These are phyloP conservation scores for Picus viridis DNA, from an alignment of 2,797 vertebrate genomes.

Conservation along the genomic window DNA sequence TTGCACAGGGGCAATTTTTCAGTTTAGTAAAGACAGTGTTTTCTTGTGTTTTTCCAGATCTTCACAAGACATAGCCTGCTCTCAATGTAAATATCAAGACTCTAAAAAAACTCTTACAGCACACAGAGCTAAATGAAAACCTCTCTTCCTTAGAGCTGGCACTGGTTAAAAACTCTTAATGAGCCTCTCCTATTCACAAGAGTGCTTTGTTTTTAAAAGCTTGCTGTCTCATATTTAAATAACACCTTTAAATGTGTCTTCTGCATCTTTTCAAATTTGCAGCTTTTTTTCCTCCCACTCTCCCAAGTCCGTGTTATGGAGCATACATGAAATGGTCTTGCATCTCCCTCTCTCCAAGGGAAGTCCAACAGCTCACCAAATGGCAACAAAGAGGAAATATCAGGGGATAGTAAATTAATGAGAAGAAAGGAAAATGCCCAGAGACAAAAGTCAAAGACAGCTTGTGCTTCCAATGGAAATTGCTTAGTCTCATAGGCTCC, in stretches of 20 bases:
- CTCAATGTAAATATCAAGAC: not conserved
- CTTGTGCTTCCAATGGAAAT: not conserved
- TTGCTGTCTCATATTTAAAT: not conserved
- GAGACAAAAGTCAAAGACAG: not conserved
- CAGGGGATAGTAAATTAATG: not conserved
- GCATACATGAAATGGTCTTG: not conserved
- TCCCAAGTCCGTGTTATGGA: not conserved
- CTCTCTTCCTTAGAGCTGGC: not conserved
- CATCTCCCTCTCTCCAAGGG: not conserved
- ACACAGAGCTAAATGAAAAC: not conserved
- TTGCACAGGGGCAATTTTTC: not conserved
- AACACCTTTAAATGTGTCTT: slow-evolving; percentile 23
- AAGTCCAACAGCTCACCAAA: not conserved
- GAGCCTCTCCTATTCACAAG: slow-evolving; percentile 30
- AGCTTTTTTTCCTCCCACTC: not conserved
- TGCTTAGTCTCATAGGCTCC: not conserved
- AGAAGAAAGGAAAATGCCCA: not conserved
- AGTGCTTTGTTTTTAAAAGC: slow-evolving; percentile 35
- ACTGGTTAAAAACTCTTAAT: slow-evolving; percentile 6
- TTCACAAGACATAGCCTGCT: not conserved
- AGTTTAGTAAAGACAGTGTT: not conserved
- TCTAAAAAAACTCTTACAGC: not conserved
- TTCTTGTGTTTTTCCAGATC: not conserved
- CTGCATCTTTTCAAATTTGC: not conserved
- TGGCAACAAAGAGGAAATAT: not conserved